Base-by-base conservation (phyloP, 2,113 vertebrate species). In the Cardinalis cardinalis region DNA sequence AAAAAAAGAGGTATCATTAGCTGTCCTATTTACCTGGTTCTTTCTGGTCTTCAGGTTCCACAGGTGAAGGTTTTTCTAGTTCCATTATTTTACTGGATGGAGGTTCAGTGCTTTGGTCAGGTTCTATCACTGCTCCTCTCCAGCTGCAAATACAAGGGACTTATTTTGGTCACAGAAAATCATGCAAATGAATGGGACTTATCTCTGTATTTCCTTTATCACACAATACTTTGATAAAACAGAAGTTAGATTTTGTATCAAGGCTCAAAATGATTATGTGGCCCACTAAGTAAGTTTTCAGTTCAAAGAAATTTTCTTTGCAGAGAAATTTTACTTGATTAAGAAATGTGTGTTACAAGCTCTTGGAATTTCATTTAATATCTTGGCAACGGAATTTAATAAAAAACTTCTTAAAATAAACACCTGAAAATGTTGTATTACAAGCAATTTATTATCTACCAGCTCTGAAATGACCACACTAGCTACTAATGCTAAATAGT, bases 71-170 rank as follows among this genome's bases (percentile, higher is more conserved):
- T 53, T 91, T 95, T 29, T 97, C 97, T 53, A 79, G 88, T 49
- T 94, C 94, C 32, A 51, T 96, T 60, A 90, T 92, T 93, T 84
- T 96, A 75, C 73, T 96, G 8, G 97, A 98, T 3, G 98, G 97
- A 14, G 94, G 91, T 59, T 98, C 97, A 3, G 97, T 97, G 69
- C 68, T 96, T 81, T 97, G 98, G 19, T 97, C 98, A 1, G 98
- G 98, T 95, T 99, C 98, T 18, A 99, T 98, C 87, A 98, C 94
- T 2, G 98, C 96, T 53, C 98, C 98, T 85, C 92, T 96, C 99
- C 98, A 98, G 94, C 98, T 99, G 75, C 31, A 92, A 59, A 83
- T 24, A 82, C 32, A 90, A 78, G 21, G 12, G 24, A 80, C 21
- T 76, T 65, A 29, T 43, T 49, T 43, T 56, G 32, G 53, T 55